Conservation (phyloP, 2,113 vertebrate genomes). For the Tenrec ecaudatus region DNA sequence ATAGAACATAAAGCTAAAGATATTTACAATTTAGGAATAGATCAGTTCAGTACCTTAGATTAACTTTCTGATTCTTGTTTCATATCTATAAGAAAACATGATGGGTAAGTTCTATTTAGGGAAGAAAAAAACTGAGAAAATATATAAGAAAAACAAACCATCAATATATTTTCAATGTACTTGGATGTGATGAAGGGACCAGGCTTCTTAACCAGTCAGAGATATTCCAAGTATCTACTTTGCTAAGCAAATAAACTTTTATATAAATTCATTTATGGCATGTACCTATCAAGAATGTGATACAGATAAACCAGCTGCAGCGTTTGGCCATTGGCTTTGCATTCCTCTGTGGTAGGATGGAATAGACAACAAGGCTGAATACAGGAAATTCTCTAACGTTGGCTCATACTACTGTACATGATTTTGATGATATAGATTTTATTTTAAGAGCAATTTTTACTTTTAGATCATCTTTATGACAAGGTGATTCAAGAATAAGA, state of each 20-base stretch:
- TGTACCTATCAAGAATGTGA: neutral
- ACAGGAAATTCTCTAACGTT: neutral
- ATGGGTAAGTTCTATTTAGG: neutral
- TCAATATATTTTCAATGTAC: neutral
- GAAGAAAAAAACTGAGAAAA: too few relatives aligned
- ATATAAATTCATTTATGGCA: neutral
- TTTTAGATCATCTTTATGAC: neutral
- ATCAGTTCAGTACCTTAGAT: neutral
- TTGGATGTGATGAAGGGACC: neutral
- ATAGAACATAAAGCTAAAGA: neutral
- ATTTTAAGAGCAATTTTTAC: neutral
- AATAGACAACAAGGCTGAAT: neutral
- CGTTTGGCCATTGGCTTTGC: neutral
- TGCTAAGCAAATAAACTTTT: conserved; percentile 12
- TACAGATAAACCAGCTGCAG: neutral
- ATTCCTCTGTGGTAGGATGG: neutral
- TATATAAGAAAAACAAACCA: too few relatives aligned
- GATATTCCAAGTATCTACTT: neutral
- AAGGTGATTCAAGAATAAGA: neutral
- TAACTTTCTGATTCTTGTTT: neutral
- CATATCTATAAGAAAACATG: neutral
- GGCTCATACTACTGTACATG: neutral
- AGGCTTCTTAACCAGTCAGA: neutral
- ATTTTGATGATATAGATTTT: neutral
- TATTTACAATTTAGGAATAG: neutral